These are phyloP conservation scores for Alca torda DNA, from an alignment of 2,797 vertebrate genomes.

Conservation along the genomic window DNA sequence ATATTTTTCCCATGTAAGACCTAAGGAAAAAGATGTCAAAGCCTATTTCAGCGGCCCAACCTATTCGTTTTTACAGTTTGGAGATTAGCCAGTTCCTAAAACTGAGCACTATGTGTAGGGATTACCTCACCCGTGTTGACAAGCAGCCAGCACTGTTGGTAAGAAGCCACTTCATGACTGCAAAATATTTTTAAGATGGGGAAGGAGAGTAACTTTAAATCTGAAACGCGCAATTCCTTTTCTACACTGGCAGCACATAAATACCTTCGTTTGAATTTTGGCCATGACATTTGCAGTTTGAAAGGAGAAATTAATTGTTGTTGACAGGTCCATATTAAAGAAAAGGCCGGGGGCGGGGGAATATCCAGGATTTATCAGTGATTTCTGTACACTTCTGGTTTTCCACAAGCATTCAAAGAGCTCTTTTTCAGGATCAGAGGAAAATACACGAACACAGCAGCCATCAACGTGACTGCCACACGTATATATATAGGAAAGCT, in stretches of 20 bases:
- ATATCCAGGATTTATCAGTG: neutral
- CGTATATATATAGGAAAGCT: neutral
- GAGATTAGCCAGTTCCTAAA: neutral
- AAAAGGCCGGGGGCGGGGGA: accelerated
- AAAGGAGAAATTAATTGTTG: neutral
- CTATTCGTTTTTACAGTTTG: neutral
- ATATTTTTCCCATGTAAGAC: neutral
- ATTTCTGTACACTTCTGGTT: neutral
- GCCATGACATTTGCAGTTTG: neutral
- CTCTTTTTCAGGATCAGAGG: neutral
- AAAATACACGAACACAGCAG: neutral
- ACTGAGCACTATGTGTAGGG: neutral
- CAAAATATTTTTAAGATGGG: neutral
- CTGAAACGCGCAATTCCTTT: neutral
- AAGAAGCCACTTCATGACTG: neutral
- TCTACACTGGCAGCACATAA: neutral
- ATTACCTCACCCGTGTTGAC: constrained; percentile 38
- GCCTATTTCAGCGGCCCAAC: neutral
- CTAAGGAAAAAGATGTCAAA: neutral
- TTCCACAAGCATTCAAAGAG: neutral
- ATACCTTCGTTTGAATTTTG: neutral
- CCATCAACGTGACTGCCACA: neutral
- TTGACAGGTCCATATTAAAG: neutral
- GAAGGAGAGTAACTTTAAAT: neutral
- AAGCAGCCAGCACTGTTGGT: constrained; percentile 13